Percentiles rank a stretch among this genome's conserved stretches.
Evolutionary conservation across 2,113 vertebrate genomes (phyloP).

Genomic region (Atherinomorus stipes): DNA sequence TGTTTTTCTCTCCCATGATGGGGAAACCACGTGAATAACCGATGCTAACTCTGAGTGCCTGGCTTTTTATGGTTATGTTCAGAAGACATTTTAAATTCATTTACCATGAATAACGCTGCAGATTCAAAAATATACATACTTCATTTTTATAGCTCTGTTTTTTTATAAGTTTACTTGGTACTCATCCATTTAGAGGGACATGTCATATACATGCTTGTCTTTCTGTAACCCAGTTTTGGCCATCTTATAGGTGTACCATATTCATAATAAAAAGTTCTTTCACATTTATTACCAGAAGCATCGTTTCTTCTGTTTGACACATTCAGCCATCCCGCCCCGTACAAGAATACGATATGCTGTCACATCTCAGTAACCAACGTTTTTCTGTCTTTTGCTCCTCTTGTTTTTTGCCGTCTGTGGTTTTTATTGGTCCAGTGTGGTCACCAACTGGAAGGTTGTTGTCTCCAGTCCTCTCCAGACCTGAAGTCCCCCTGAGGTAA

Average conservation of each 20-base stretch:
- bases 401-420: too few relatives aligned
- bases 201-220: conserved; percentile 94
- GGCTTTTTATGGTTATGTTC: conserved; percentile 86
- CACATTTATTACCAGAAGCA: conserved; percentile 97
- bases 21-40: conserved; percentile 87
- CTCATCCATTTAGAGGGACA: conserved; percentile 89
- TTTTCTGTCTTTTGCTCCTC: too few relatives aligned
- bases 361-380: neutral
- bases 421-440: too few relatives aligned
- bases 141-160: conserved; percentile 98
- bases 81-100: conserved; percentile 85
- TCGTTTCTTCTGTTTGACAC: conserved; percentile 90
- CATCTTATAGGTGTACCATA: conserved; percentile 98
- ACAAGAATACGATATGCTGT: neutral
- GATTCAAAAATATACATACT: conserved; percentile 98
- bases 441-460: too few relatives aligned
- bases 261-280: conserved; percentile 99
- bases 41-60: conserved; percentile 99
- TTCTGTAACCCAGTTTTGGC: conserved; percentile 98
- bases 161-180: conserved; percentile 98
- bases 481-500: too few relatives aligned
- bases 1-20: conserved; percentile 49
- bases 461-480: too few relatives aligned
- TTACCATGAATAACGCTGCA: conserved; percentile 99
- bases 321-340: conserved; percentile 85